Evolutionary conservation across 1,140 invertebrate species (phyloP), one percentile per base, ranked within the genome.

Genomic region (Diachasmimorpha longicaudata): DNA sequence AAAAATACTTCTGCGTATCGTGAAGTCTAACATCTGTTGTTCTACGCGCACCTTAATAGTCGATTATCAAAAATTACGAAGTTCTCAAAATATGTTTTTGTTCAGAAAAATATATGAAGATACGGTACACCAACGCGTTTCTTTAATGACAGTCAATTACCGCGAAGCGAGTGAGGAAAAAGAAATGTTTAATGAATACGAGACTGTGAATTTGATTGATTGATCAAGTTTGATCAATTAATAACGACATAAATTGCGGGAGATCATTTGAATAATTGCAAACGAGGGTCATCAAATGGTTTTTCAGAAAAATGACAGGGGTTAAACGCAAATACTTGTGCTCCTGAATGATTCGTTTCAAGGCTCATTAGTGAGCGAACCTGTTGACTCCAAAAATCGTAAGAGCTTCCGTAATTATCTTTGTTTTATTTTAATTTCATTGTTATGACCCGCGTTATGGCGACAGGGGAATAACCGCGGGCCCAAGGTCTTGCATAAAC

Each of bases 401-500:
- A 42, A 42, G 13, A 42, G 39, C 4, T 42, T 42, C 39, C 39
- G 11, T 10, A 42, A 42, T 42, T 42, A 42, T 42, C 39, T 42
- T 42, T 10, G 11, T 42, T 42, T 42, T 42, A 42, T 42, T 4
- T 3, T 42, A 42, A 3, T 42, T 42, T 42, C 1, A 42, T 42
- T 42, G 39, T 42, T 42, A 42, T 11, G 39, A 10, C 39, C 11
- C 39, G 58, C 21, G 23, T 25, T 25, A 63, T 23, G 31, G 10
- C 21, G 9, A 14, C 10, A 25, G 58, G 9, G 58, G 16, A 63
- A 25, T 63, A 25, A 25, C 58, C 58, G 2, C 21, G 21, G 39
- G 39, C 19, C 58, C 58, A 63, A 63, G 58, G 58, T 25, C 58
- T 63, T 63, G 58, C 58, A 63, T 63, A 63, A 63, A 25, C 58